These are phyloP conservation scores for Passer domesticus DNA, from an alignment of 2,113 vertebrate species.

Conservation along the genomic window DNA sequence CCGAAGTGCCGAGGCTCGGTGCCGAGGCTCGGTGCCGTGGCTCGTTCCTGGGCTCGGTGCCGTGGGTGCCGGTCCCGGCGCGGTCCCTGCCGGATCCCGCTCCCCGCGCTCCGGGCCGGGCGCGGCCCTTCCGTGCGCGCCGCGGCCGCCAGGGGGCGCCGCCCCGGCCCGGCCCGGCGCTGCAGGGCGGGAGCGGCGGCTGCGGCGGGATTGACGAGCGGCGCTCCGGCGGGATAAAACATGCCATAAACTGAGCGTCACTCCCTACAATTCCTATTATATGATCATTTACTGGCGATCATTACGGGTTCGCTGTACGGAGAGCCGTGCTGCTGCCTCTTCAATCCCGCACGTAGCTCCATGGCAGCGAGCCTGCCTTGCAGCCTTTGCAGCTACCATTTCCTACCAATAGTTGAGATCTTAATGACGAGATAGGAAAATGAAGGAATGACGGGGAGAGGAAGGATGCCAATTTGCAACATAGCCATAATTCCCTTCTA, in stretches of 20 bases:
- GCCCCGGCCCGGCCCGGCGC: neutral
- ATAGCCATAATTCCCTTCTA: neutral
- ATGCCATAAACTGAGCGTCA: neutral
- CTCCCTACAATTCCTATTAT: neutral
- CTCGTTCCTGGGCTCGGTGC: no score
- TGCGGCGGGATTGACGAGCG: neutral
- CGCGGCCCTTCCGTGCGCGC: neutral
- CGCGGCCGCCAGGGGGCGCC: slow-evolving; percentile 62
- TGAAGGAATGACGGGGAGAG: neutral
- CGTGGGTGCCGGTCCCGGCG: accelerated
- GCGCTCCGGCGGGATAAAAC: neutral
- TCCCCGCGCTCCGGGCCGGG: neutral
- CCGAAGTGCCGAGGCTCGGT: accelerated
- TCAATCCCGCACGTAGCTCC: accelerated
- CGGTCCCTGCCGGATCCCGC: neutral
- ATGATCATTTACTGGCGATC: neutral
- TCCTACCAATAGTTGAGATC: no score
- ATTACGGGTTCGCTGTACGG: neutral
- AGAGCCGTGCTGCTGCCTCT: neutral
- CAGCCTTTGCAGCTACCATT: neutral
- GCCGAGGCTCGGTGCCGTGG: accelerated
- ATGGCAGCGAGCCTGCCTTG: neutral
- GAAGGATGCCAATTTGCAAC: neutral
- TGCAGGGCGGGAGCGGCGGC: neutral
- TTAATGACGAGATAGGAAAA: neutral